Evolutionary conservation across 2,113 vertebrate genomes (phyloP), one percentile per base, ranked within the genome.

Genomic region (Podarcis raffonei): DNA sequence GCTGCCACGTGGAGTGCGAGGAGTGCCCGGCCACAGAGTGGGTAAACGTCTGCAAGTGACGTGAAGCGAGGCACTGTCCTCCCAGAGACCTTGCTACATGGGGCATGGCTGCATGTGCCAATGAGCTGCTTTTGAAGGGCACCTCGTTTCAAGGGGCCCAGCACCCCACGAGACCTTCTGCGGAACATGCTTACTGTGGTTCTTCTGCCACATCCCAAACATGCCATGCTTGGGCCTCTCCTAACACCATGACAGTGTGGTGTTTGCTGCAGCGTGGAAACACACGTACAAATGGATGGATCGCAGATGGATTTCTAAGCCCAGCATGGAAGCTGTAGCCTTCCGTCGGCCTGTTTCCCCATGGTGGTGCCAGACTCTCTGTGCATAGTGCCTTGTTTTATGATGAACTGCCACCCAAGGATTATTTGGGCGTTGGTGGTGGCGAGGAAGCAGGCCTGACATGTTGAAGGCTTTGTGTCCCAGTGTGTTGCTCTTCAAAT

Each of bases 1-100:
- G 87, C 81, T 89, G 87, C 74, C 74, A 89, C 4, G 87, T 89
- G 72, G 81, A 89, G 25, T 89, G 87, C 15, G 81, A 89, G 32
- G 87, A 89, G 81, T 89, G 87, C 48, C 81, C 87, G 53, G 81
- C 87, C n/a, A 78, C 74, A 5, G 62, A 89, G 25, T 84, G 72
- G 72, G 39, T 89, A 11, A 89, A 74, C 11, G 25, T 89, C 32
- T 89, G 87, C 87, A 89, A 89, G n/a, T 89, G 87, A 89, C 37
- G 30, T 25, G 37, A 1, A 72, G 35, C 27, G 32, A 81, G 81
- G 42, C 16, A 18, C 57, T 32, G 53, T 16, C 20, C 32, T 3
- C 23, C 42, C 18, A 68, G 16, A 68, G 62, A 2, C 48, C 53
- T 35, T 3, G 1, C 25, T n/a, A 22, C 22, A 7, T 25, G 30